phyloP scores from a whole-genome alignment of 2,113 vertebrate genomes.

The Mobula hypostoma region DNA sequence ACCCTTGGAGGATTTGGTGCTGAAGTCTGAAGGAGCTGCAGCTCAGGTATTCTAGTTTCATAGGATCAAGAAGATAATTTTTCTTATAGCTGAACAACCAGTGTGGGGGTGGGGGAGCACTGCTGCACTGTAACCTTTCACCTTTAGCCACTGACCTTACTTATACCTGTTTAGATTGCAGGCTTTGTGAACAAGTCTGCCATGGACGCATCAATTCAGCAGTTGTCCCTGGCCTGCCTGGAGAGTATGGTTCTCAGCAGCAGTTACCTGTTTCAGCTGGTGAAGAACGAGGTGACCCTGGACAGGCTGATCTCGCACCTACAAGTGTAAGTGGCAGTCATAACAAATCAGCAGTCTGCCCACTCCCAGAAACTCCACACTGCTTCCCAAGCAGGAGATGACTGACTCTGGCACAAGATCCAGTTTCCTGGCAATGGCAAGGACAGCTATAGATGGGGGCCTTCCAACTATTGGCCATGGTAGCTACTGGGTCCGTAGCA shows the following conservation, averaged over 20 bases:
- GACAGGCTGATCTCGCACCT: conserved; percentile 80
- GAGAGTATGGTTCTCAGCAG: conserved; percentile 91
- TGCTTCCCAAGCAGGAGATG: not conserved
- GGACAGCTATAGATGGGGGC: not conserved
- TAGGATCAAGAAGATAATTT: not conserved
- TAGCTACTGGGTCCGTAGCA: not conserved
- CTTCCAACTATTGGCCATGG: not conserved
- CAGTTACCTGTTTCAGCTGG: conserved; percentile 66
- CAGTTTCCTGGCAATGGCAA: not conserved
- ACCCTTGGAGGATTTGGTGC: not conserved
- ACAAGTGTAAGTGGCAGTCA: conserved; percentile 72
- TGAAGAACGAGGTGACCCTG: conserved; percentile 79
- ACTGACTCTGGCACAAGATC: not conserved
- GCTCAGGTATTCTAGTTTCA: not conserved
- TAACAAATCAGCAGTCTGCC: not conserved
- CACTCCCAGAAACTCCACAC: not conserved
- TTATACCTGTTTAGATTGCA: conserved; percentile 61
- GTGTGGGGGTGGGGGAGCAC: too few relatives aligned
- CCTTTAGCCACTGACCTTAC: not conserved
- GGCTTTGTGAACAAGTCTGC: conserved; percentile 74
- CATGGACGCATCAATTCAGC: conserved; percentile 76
- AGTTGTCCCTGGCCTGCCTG: conserved; percentile 80
- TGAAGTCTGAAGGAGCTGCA: not conserved
- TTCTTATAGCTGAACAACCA: too few relatives aligned
- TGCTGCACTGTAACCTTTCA: not conserved